Evolutionary conservation across 2,797 vertebrate genomes (phyloP).

Genomic region (Sebastes trivittatus): DNA sequence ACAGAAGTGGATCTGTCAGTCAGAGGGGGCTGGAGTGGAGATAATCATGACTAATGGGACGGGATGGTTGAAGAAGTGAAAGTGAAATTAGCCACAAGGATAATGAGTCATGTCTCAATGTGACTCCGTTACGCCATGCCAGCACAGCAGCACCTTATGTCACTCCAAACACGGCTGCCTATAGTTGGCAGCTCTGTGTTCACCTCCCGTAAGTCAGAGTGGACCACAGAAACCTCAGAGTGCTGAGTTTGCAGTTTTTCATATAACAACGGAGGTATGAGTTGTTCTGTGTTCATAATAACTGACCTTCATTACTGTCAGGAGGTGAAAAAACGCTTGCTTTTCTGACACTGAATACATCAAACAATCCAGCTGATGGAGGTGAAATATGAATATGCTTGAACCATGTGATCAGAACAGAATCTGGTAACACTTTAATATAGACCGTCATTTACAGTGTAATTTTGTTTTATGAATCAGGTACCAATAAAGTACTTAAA

Average conservation of each 20-base stretch:
- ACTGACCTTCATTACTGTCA: constrained; percentile 2
- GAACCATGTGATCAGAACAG: not conserved
- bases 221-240: not conserved
- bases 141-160: constrained; percentile 49
- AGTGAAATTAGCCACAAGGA: constrained; percentile 57
- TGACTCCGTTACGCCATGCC: constrained; percentile 42
- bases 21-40: constrained; percentile 31
- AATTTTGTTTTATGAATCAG: not conserved
- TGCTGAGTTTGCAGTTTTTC: constrained; percentile 32
- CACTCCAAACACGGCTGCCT: constrained; percentile 46
- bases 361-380: not conserved
- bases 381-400: no score
- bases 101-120: constrained; percentile 72
- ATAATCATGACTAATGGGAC: constrained; percentile 43
- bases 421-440: not conserved
- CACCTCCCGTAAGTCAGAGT: constrained; percentile 9
- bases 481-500: not conserved
- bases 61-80: constrained; percentile 34
- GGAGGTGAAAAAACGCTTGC: not conserved
- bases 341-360: not conserved
- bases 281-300: not conserved
- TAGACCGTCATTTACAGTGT: not conserved
- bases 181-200: constrained; percentile 32
- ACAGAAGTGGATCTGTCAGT: constrained; percentile 9
- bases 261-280: not conserved